Evolutionary conservation across 2,888 invertebrate species (phyloP).

Genomic region (Drosophila lacicola): DNA sequence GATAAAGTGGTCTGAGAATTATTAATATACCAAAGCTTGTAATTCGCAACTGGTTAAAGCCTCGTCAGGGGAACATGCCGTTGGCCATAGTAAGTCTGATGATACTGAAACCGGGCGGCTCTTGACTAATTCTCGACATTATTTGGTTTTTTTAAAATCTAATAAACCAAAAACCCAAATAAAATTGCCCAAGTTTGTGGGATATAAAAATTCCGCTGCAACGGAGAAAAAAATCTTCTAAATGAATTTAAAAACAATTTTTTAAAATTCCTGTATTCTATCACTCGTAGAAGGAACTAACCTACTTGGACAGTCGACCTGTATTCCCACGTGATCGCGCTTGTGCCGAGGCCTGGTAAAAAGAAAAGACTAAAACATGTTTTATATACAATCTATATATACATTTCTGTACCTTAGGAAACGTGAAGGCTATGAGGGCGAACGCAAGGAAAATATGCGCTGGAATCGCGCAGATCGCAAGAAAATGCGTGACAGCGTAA

Average conservation of each 20-base stretch:
- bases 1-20: background rate
- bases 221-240: too few species aligned
- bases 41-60: background rate
- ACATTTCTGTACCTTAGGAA: conserved; percentile 74
- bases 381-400: background rate
- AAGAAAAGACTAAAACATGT: background rate
- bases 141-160: too few species aligned
- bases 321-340: conserved; percentile 95
- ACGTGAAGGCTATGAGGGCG: conserved; percentile 84
- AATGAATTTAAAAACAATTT: too few species aligned
- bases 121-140: too few species aligned
- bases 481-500: conserved; percentile 83
- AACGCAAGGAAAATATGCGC: conserved; percentile 82
- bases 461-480: conserved; percentile 83
- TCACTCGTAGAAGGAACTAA: conserved; percentile 88
- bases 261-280: background rate
- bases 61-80: too few species aligned
- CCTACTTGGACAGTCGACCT: conserved; percentile 95
- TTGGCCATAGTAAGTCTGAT: too few species aligned
- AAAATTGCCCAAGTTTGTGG: too few species aligned
- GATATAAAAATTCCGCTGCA: too few species aligned
- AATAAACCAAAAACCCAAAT: too few species aligned
- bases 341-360: conserved; percentile 97
- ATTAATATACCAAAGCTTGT: background rate
- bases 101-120: too few species aligned